Percentiles rank a stretch among this genome's conserved stretches.
Conservation (phyloP, 2,888 invertebrate genomes). For the Parasteatoda lunata region DNA sequence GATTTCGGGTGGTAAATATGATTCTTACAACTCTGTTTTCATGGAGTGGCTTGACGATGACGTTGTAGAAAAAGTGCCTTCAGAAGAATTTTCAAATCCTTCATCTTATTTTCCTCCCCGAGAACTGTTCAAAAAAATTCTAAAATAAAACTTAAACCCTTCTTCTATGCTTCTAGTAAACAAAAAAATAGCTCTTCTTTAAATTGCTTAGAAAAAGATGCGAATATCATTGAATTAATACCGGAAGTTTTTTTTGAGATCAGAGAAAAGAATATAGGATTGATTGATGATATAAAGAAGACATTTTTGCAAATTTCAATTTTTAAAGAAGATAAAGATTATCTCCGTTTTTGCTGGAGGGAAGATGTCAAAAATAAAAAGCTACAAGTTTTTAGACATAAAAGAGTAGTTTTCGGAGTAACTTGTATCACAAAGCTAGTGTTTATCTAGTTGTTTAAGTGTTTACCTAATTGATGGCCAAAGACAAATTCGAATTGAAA, state of each 20-base stretch:
- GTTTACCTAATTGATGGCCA: background rate
- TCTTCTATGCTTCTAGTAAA: background rate
- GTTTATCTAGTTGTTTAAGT: background rate
- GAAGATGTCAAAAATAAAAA: background rate
- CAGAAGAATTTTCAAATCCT: background rate
- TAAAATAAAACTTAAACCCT: background rate
- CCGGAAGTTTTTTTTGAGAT: background rate
- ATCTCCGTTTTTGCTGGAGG: background rate
- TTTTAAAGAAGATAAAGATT: background rate
- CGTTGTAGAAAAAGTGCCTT: background rate
- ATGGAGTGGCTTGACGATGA: background rate
- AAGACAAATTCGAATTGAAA: background rate
- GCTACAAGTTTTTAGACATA: background rate
- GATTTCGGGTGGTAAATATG: background rate
- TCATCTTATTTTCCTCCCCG: background rate
- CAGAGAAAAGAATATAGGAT: background rate
- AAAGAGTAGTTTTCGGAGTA: background rate
- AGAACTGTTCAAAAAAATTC: background rate
- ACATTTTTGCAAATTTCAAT: background rate
- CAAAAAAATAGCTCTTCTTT: background rate
- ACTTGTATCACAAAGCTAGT: background rate
- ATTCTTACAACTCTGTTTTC: background rate
- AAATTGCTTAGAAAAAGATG: background rate
- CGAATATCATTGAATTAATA: background rate
- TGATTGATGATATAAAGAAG: background rate